These are phyloP conservation scores for Leucopsar rothschildi DNA, from an alignment of 2,113 vertebrate genomes.

Conservation along the genomic window DNA sequence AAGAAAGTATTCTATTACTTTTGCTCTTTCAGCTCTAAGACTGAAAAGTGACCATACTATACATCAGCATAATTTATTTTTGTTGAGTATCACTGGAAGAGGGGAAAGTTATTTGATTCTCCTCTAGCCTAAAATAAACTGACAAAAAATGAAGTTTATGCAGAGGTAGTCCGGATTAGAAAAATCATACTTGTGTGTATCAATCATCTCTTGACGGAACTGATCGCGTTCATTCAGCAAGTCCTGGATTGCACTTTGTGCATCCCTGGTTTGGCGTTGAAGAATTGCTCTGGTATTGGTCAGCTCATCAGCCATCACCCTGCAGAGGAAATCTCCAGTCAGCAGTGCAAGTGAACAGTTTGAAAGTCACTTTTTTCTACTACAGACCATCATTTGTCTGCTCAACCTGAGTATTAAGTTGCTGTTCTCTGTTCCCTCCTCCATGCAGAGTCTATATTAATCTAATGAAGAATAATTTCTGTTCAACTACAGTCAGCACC, in stretches of 20 bases:
- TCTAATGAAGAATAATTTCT: neutral
- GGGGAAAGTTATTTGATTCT: neutral
- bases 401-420: neutral
- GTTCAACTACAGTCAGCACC: neutral
- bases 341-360: neutral
- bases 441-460: neutral
- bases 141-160: neutral
- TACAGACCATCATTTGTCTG: neutral
- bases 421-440: neutral
- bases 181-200: conserved; percentile 84
- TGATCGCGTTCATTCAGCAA: conserved; percentile 88
- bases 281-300: conserved; percentile 84
- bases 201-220: conserved; percentile 87
- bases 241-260: conserved; percentile 91
- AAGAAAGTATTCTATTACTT: neutral
- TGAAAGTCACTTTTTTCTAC: neutral
- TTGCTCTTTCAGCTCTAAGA: neutral
- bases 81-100: neutral
- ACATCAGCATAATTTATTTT: neutral
- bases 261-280: conserved; percentile 89
- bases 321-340: conserved; percentile 55
- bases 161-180: neutral
- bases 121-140: neutral
- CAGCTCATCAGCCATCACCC: conserved; percentile 97
- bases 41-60: neutral